Conservation (phyloP, 2,888 invertebrate genomes). For the Cephus sareptanus region DNA sequence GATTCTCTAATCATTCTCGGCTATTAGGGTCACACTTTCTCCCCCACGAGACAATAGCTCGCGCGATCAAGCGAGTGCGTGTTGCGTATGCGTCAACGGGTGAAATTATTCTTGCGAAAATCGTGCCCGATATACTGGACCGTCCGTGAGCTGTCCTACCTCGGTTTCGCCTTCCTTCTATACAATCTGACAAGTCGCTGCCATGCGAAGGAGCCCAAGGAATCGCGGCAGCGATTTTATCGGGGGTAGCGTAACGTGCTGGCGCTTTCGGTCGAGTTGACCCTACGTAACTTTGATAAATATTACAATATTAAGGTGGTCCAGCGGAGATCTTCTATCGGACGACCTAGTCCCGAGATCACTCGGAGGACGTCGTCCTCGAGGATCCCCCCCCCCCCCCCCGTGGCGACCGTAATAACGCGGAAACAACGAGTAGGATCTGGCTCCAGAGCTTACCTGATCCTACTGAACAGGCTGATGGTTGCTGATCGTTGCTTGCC, state of each 20-base stretch:
- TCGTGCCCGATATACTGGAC: neutral
- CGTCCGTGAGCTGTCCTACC: too few species aligned
- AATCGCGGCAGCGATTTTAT: neutral
- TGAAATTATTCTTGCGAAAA: constrained; percentile 25
- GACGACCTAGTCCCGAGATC: neutral
- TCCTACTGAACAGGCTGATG: neutral
- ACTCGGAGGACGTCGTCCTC: neutral
- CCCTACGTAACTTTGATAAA: too few species aligned
- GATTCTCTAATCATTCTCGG: constrained; percentile 55
- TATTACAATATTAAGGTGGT: too few species aligned
- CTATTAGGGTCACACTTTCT: constrained; percentile 62
- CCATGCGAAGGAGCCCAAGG: neutral
- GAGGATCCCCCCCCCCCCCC: neutral
- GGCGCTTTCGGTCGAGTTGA: too few species aligned
- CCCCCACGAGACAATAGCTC: constrained; percentile 44
- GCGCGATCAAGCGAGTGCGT: constrained; percentile 30
- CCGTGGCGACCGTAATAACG: neutral
- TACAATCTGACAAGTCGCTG: too few species aligned
- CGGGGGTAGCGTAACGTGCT: neutral
- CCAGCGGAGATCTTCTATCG: constrained; percentile 3
- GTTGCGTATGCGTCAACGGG: constrained; percentile 18
- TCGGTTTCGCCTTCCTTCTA: too few species aligned
- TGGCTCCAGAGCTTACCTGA: neutral
- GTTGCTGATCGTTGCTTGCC: too few species aligned
- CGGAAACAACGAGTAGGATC: neutral